These are phyloP conservation scores for Papilio aristodemus DNA, from an alignment of 1,140 invertebrate genomes.

Conservation along the genomic window DNA sequence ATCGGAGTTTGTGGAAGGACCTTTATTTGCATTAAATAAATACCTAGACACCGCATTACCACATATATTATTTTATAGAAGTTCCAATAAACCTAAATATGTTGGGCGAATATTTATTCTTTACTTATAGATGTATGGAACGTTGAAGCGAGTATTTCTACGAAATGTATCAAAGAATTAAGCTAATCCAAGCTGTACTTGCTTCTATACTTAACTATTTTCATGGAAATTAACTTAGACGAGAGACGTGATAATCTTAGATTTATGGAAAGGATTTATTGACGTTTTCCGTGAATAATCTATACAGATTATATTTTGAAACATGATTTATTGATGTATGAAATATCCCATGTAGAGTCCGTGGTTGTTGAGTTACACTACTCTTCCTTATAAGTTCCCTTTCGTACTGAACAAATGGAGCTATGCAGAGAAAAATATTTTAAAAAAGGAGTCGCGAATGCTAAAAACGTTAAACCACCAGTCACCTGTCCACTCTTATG, in stretches of 20 bases:
- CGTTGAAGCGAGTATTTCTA: not conserved
- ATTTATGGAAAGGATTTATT: not conserved
- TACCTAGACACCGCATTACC: not conserved
- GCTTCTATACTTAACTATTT: not conserved
- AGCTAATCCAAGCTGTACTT: not conserved
- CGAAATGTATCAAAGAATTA: not conserved
- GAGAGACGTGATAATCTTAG: not conserved
- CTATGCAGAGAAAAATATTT: too few relatives aligned
- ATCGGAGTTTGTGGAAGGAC: not conserved
- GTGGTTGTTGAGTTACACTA: too few relatives aligned
- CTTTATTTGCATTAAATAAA: slow-evolving; percentile 20
- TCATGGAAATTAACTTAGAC: not conserved
- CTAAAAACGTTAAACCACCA: too few relatives aligned
- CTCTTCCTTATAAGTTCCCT: too few relatives aligned
- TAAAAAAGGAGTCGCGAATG: too few relatives aligned
- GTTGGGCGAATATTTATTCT: not conserved
- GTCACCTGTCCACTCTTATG: too few relatives aligned
- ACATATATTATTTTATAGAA: not conserved
- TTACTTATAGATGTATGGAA: not conserved
- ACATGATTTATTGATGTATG: too few relatives aligned
- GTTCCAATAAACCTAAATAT: slow-evolving; percentile 12
- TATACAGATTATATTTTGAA: not conserved
- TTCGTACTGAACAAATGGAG: too few relatives aligned
- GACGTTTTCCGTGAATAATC: not conserved
- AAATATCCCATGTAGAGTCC: too few relatives aligned